Base-by-base conservation (phyloP, 2,888 invertebrate genomes). In the Rhopalosiphum nymphaeae region DNA sequence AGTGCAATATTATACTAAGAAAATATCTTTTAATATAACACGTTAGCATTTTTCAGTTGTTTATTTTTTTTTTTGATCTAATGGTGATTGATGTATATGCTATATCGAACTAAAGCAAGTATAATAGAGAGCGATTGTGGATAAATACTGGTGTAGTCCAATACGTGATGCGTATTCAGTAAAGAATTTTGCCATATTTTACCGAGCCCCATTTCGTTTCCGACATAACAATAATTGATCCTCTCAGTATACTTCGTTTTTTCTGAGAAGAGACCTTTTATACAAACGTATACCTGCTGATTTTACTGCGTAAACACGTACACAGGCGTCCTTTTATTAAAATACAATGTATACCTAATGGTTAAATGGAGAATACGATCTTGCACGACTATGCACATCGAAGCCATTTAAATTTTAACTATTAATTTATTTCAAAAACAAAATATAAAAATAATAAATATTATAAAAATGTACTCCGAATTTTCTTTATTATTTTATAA, bases 211-310 rank as follows among this genome's bases (percentile, higher is more conserved):
- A 11, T 46, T 61, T 89, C 78, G 67, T 88, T 87, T 92, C 49
- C 87, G 13, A 93, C n/a, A 93, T 78, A 78, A 93, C 25, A 88
- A 88, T 92, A 86, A 61, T 89, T 44, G 53, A 78, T 89, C n/a
- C 92, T 78, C 53, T 42, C 67, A 16, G 1, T 46, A 53, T 56
- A 11, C 25, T 92, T 53, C 25, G 13, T 88, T 78, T 92, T 92
- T 93, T 93, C 92, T 26, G n/a, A 89, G 92, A 93, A 93, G 44
- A 84, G n/a, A 44, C 78, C 91, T 92, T 89, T 88, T 67, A 56
- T 53, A 56, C 26, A 92, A 53, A 88, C 26, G n/a, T 57, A 10
- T 88, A 88, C 88, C 88, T 92, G 67, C 67, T 78, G 67, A 46
- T 61, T 61, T 67, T 46, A n/a, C 57, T 57, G 42, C 29, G 36